phyloP scores from a whole-genome alignment of 92 coral and sea anemone genomes.

The Palythoa heliodiscus region DNA sequence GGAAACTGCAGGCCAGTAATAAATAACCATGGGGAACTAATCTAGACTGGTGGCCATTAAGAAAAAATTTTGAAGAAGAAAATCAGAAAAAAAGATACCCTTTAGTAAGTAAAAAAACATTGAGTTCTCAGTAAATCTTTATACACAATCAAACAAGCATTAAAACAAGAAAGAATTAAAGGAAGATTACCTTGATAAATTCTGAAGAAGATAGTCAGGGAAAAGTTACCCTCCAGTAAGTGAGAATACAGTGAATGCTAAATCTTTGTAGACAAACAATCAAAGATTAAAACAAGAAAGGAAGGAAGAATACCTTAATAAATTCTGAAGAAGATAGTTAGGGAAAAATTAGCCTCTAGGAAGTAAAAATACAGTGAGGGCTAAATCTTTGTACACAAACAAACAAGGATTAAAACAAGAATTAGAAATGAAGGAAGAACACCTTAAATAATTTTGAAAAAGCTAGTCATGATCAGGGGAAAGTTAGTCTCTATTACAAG shows the following conservation, averaged over 20 bases:
- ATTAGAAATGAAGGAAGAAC: too few relatives aligned
- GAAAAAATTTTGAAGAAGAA: background rate
- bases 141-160: too few relatives aligned
- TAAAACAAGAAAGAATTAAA: too few relatives aligned
- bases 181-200: too few relatives aligned
- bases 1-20: background rate
- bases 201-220: background rate
- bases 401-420: background rate
- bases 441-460: background rate
- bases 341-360: background rate
- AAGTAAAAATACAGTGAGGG: background rate
- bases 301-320: too few relatives aligned
- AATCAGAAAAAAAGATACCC: slow-evolving; percentile 2
- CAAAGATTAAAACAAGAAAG: background rate
- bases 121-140: too few relatives aligned
- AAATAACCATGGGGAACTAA: slow-evolving; percentile 16
- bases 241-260: background rate
- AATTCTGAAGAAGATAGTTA: background rate
- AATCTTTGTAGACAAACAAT: background rate
- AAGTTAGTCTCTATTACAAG: background rate
- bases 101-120: background rate
- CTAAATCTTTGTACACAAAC: background rate
- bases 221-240: background rate
- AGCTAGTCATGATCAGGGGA: background rate
- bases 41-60: slow-evolving; percentile 16